These are phyloP conservation scores for Boulengeromyrus knoepffleri DNA, from an alignment of 2,113 vertebrate genomes.

Conservation along the genomic window DNA sequence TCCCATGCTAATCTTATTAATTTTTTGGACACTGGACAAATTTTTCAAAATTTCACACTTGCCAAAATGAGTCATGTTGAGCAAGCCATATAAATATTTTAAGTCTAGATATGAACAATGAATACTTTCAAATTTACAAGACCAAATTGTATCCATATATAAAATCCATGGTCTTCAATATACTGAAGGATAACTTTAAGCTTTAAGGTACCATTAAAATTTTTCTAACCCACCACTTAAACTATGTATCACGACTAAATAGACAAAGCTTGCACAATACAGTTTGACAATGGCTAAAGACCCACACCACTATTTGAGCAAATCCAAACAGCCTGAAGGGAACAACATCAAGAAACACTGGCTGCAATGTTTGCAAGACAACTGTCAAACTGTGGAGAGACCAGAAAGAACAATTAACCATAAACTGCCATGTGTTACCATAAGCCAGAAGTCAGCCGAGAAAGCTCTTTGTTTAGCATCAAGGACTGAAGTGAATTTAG, in stretches of 20 bases:
- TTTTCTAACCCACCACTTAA: background rate
- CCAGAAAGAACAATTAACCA: background rate
- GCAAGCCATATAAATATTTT: background rate
- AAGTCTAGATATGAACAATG: background rate
- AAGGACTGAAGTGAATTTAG: background rate
- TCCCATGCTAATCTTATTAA: background rate
- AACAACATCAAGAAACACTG: background rate
- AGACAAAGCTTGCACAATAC: background rate
- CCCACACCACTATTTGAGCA: background rate
- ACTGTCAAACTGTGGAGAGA: background rate
- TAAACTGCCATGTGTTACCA: background rate
- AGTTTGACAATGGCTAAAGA: background rate
- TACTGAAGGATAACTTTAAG: background rate
- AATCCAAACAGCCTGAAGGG: background rate
- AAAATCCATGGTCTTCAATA: background rate
- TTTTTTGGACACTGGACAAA: background rate
- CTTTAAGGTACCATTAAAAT: background rate
- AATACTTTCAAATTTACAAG: background rate
- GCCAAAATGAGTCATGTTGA: background rate
- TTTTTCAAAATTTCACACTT: background rate
- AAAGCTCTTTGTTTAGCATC: background rate
- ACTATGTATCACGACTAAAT: background rate
- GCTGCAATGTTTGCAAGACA: background rate
- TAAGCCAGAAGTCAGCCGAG: background rate
- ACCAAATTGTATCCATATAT: background rate